Percentiles rank a stretch among this genome's conserved stretches.
These are phyloP conservation scores for Sebastolobus altivelis DNA, from an alignment of 2,797 vertebrate species.

Conservation along the genomic window DNA sequence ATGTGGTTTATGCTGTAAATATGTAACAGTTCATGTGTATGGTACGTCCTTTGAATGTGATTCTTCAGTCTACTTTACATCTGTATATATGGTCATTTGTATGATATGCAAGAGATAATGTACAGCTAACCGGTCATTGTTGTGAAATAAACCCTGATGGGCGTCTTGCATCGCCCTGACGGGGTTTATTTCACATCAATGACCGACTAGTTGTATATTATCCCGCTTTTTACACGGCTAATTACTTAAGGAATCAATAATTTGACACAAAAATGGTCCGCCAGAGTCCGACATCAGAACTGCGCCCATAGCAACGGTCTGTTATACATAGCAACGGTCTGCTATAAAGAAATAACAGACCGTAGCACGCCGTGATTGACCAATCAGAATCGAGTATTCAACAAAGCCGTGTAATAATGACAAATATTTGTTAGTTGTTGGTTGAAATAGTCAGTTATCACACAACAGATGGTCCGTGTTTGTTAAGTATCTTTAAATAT, in stretches of 20 bases:
- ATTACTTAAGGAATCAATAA: no score
- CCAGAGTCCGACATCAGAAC: no score
- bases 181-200: no score
- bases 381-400: no score
- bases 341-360: no score
- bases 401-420: neutral
- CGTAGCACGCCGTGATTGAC: accelerated
- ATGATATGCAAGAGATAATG: neutral
- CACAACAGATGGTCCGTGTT: neutral
- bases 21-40: neutral
- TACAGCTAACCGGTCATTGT: no score
- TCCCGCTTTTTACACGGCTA: no score
- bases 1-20: neutral
- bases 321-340: no score
- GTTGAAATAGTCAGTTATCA: neutral
- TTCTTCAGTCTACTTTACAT: neutral
- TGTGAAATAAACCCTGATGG: no score
- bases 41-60: neutral
- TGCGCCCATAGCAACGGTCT: no score
- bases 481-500: neutral
- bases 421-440: neutral
- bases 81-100: neutral
- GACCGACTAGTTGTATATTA: accelerated
- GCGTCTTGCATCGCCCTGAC: no score
- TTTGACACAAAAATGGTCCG: no score